Evolutionary conservation across 2,113 vertebrate genomes (phyloP).

Genomic region (Pteruthius melanotis): DNA sequence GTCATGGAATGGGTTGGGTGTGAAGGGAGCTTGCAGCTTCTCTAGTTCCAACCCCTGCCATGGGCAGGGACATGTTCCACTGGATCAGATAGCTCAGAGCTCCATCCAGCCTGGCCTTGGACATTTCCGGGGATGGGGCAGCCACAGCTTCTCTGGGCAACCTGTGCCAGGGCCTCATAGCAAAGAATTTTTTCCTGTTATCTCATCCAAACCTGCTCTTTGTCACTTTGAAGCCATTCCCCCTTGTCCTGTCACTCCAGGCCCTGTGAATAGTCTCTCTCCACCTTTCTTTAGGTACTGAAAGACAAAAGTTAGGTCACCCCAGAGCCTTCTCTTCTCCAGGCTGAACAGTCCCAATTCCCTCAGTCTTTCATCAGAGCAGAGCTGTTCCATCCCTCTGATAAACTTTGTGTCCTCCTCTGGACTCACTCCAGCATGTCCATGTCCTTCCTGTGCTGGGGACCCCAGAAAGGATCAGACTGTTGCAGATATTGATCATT

Average conservation of each 20-base stretch:
- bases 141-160: neutral
- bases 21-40: neutral
- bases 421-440: neutral
- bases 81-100: neutral
- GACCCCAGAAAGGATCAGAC: neutral
- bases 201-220: neutral
- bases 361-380: neutral
- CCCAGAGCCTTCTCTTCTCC: neutral
- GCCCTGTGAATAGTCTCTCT: neutral
- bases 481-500: neutral
- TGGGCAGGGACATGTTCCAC: neutral
- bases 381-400: neutral
- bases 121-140: neutral
- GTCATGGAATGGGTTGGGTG: neutral
- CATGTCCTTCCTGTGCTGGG: neutral
- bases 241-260: neutral
- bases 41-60: neutral
- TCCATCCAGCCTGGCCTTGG: neutral
- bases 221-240: neutral
- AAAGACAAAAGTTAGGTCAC: neutral
- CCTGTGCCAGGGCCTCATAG: neutral
- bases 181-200: neutral
- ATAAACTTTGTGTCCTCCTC: neutral
- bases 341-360: neutral
- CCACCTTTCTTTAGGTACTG: neutral